These are phyloP conservation scores for Tortricodes alternella DNA, from an alignment of 2,888 invertebrate species.

Conservation along the genomic window DNA sequence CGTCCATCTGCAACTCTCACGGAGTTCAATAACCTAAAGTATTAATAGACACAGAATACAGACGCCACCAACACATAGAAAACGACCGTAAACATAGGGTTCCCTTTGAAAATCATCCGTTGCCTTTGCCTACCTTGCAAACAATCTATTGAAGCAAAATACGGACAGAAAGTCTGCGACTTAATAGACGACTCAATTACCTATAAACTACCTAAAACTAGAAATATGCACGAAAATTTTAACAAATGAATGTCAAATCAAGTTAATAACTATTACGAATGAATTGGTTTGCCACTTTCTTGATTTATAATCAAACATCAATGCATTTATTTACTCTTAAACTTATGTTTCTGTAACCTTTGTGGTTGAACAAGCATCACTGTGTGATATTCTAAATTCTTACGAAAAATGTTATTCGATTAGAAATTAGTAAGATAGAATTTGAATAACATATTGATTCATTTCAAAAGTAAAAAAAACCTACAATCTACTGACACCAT, in stretches of 20 bases:
- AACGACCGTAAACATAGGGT: slow-evolving; percentile 49
- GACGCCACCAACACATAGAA: slow-evolving; percentile 51
- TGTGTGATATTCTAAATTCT: no score
- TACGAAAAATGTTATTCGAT: no score
- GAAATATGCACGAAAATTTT: not conserved
- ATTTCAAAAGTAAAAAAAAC: no score
- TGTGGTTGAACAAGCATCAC: no score
- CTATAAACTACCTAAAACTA: not conserved
- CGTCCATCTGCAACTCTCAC: slow-evolving; percentile 39
- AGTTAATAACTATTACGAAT: no score
- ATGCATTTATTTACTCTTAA: no score
- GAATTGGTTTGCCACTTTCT: no score
- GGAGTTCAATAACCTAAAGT: slow-evolving; percentile 76
- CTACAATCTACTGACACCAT: no score
- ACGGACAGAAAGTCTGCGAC: not conserved
- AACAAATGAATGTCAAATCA: not conserved
- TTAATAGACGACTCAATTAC: not conserved
- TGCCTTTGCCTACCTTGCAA: slow-evolving; percentile 10
- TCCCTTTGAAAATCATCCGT: slow-evolving; percentile 43
- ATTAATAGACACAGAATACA: slow-evolving; percentile 67
- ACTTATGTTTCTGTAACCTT: no score
- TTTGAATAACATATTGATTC: no score
- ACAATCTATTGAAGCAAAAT: not conserved
- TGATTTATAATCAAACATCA: no score
- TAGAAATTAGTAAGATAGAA: no score